Evolutionary conservation across 2,888 invertebrate genomes (phyloP).

Genomic region (Exephanes ischioxanthus): DNA sequence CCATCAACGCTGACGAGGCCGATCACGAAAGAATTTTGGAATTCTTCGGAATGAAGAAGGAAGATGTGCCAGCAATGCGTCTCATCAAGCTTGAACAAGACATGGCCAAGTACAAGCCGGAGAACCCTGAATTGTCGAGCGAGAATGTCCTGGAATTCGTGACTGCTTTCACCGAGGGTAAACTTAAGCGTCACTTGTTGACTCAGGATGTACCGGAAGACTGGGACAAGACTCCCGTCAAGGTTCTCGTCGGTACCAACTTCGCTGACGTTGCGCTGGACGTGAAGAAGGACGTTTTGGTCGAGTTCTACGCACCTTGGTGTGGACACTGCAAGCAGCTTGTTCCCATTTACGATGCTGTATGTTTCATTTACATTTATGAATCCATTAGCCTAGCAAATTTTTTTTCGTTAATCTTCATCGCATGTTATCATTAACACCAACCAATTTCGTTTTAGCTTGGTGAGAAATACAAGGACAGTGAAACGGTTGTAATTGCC

Average conservation of each 20-base stretch:
- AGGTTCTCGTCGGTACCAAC: slow-evolving; percentile 96
- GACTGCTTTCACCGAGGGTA: slow-evolving; percentile 95
- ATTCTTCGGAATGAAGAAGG: slow-evolving; percentile 99
- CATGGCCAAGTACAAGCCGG: slow-evolving; percentile 99
- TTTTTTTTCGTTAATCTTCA: slow-evolving; percentile 11
- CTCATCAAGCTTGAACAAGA: slow-evolving; percentile 98
- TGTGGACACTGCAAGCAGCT: slow-evolving; percentile 99
- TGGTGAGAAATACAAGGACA: slow-evolving; percentile 96
- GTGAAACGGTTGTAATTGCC: slow-evolving; percentile 94
- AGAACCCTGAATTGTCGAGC: slow-evolving; percentile 89
- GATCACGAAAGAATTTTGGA: slow-evolving; percentile 99
- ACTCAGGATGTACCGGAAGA: slow-evolving; percentile 97
- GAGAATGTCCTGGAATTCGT: slow-evolving; percentile 93
- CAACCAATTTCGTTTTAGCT: slow-evolving; percentile 87
- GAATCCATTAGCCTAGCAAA: slow-evolving; percentile 20
- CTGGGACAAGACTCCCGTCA: slow-evolving; percentile 98
- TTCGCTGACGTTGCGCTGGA: slow-evolving; percentile 97
- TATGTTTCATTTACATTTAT: slow-evolving; percentile 70
- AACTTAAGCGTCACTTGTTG: slow-evolving; percentile 97
- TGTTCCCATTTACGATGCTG: slow-evolving; percentile 96
- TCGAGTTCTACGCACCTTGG: slow-evolving; percentile 99
- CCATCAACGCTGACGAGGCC: slow-evolving; percentile 97
- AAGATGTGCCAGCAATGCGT: slow-evolving; percentile 95
- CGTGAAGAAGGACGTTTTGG: slow-evolving; percentile 95
- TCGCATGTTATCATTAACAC: slow-evolving; percentile 10